Percentiles rank a stretch among this genome's conserved stretches.
These are phyloP conservation scores for Forbesichthys papilliferus DNA, from an alignment of 2,113 vertebrate genomes.

Conservation along the genomic window DNA sequence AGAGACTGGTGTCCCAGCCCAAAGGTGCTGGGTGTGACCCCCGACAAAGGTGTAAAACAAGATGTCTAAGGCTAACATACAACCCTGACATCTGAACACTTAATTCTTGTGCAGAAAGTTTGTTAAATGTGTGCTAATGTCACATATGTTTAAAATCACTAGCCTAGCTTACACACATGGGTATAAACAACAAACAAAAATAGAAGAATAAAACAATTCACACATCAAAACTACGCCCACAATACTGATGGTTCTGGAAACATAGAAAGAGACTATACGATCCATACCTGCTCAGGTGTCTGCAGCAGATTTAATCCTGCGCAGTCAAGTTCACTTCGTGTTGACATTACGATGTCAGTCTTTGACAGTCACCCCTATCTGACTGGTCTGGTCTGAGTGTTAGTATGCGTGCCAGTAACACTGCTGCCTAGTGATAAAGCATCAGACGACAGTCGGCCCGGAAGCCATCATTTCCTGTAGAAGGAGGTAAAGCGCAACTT, in stretches of 20 bases:
- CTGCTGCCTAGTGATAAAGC: slow-evolving; percentile 12
- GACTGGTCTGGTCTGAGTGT: slow-evolving; percentile 16
- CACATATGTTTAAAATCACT: not conserved
- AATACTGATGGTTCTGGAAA: not conserved
- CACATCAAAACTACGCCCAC: not conserved
- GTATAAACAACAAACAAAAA: not conserved
- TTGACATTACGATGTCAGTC: slow-evolving; percentile 54
- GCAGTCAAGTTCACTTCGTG: slow-evolving; percentile 35
- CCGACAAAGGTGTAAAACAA: not conserved
- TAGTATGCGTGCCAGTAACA: not conserved
- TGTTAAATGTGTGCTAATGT: no score
- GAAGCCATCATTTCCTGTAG: slow-evolving; percentile 79
- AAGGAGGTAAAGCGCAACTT: slow-evolving; percentile 64
- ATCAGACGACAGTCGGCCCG: slow-evolving; percentile 47
- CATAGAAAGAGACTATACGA: no score
- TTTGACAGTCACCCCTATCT: not conserved
- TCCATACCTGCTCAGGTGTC: slow-evolving; percentile 68
- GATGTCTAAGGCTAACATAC: no score
- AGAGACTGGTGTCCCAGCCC: no score
- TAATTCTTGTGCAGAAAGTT: no score
- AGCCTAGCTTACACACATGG: not conserved
- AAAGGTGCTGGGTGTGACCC: no score
- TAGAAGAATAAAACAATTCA: not conserved
- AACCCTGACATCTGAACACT: no score
- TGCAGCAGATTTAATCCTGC: slow-evolving; percentile 53